Evolutionary conservation across 1,140 invertebrate species (phyloP).

Genomic region (Lerema accius): DNA sequence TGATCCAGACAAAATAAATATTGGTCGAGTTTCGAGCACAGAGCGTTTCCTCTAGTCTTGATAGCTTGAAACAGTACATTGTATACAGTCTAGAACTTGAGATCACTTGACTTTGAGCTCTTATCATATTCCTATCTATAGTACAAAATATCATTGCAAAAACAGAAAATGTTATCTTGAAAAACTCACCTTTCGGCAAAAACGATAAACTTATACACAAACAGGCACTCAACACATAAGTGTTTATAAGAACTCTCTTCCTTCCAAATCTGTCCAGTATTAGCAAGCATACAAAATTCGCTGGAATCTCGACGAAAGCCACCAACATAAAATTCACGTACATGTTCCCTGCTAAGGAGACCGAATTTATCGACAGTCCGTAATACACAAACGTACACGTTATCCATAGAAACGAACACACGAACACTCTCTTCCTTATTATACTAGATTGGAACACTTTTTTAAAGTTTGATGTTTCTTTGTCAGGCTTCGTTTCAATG

Average conservation of each 20-base stretch:
- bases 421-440: conserved; percentile 60
- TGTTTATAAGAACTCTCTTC: conserved; percentile 65
- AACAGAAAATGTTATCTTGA: not conserved
- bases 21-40: too few species aligned
- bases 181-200: conserved; percentile 64
- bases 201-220: conserved; percentile 71
- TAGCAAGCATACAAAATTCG: conserved; percentile 77
- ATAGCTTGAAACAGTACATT: too few species aligned
- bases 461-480: conserved; percentile 47
- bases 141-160: too few species aligned
- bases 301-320: conserved; percentile 83
- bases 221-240: conserved; percentile 68
- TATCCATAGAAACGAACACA: conserved; percentile 74
- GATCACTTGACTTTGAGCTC: too few species aligned
- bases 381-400: conserved; percentile 86
- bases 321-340: conserved; percentile 84
- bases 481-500: conserved; percentile 32
- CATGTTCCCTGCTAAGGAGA: conserved; percentile 85
- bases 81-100: too few species aligned
- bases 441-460: conserved; percentile 67
- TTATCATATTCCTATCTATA: too few species aligned
- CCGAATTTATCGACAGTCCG: conserved; percentile 86
- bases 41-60: too few species aligned
- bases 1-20: too few species aligned
- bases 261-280: conserved; percentile 70